Evolutionary conservation across 2,888 invertebrate species (phyloP).

Genomic region (Drosophila quinaria): DNA sequence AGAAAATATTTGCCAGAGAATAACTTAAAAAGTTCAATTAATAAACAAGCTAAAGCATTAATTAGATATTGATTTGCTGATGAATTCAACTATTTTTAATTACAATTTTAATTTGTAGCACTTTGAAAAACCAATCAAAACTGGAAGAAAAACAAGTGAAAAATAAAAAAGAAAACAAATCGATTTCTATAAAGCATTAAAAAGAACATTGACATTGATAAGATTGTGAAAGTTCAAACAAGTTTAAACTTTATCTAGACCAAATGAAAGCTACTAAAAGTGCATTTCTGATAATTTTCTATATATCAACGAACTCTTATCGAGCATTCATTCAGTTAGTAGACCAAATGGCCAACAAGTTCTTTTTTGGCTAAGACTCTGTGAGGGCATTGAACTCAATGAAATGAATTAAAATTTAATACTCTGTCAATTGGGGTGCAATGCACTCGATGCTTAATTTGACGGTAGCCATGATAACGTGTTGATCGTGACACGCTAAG

Average conservation of each 20-base stretch:
- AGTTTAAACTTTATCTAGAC: conserved; percentile 28
- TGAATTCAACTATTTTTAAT: neutral
- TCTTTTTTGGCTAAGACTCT: conserved; percentile 36
- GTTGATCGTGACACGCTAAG: conserved; percentile 53
- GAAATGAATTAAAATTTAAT: conserved; percentile 20
- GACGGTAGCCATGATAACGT: conserved; percentile 44
- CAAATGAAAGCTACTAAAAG: conserved; percentile 12
- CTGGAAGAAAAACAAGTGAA: neutral
- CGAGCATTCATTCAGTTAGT: conserved; percentile 27
- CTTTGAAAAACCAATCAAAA: neutral
- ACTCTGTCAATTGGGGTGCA: conserved; percentile 43
- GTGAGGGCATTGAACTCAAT: conserved; percentile 43
- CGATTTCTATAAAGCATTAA: conserved; percentile 2
- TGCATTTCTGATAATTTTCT: conserved; percentile 38
- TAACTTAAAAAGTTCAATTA: too few relatives aligned
- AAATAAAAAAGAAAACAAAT: neutral
- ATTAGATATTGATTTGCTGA: too few relatives aligned
- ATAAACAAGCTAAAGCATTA: too few relatives aligned
- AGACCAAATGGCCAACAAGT: conserved; percentile 28
- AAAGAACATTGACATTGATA: conserved; percentile 36
- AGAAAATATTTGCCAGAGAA: too few relatives aligned
- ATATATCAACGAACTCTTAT: conserved; percentile 48
- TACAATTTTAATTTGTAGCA: neutral
- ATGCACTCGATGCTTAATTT: conserved; percentile 41
- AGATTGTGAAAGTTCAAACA: conserved; percentile 35